Percentiles rank a stretch among this genome's conserved stretches.
Evolutionary conservation across 2,888 invertebrate species (phyloP).

Genomic region (Orthosia gothica): DNA sequence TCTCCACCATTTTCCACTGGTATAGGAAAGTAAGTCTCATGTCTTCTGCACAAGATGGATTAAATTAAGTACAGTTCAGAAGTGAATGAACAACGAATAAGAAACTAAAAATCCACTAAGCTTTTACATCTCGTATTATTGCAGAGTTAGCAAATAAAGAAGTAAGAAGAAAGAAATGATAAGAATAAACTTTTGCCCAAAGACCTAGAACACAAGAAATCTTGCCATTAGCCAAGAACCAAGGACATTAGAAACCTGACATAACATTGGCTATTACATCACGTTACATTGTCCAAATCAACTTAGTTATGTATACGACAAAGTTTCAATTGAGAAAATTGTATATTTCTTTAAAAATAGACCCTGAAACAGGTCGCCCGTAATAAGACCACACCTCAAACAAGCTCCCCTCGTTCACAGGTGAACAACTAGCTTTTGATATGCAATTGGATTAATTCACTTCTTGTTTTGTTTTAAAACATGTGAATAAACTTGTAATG

Average conservation of each 20-base stretch:
- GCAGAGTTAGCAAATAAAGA: background rate
- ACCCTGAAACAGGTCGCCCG: constrained; percentile 16
- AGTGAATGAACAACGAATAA: background rate
- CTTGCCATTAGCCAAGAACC: too few species aligned
- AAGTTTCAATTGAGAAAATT: too few species aligned
- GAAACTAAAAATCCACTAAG: background rate
- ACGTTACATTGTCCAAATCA: too few species aligned
- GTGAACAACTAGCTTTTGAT: constrained; percentile 53
- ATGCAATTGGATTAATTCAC: constrained; percentile 59
- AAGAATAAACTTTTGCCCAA: background rate
- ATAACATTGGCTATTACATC: too few species aligned
- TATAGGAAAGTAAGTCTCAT: too few species aligned
- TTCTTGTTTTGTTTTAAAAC: constrained; percentile 26
- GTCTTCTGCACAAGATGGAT: background rate
- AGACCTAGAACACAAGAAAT: too few species aligned
- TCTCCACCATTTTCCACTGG: too few species aligned
- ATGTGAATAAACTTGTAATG: background rate
- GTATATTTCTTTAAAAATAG: too few species aligned
- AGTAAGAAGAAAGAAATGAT: too few species aligned
- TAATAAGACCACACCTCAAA: constrained; percentile 37
- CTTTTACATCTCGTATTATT: too few species aligned
- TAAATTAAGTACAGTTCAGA: background rate
- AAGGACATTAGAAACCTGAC: too few species aligned
- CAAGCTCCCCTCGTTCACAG: constrained; percentile 48
- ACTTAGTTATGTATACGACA: too few species aligned